Evolutionary conservation across 2,113 vertebrate genomes (phyloP).

Genomic region (Chitala chitala): DNA sequence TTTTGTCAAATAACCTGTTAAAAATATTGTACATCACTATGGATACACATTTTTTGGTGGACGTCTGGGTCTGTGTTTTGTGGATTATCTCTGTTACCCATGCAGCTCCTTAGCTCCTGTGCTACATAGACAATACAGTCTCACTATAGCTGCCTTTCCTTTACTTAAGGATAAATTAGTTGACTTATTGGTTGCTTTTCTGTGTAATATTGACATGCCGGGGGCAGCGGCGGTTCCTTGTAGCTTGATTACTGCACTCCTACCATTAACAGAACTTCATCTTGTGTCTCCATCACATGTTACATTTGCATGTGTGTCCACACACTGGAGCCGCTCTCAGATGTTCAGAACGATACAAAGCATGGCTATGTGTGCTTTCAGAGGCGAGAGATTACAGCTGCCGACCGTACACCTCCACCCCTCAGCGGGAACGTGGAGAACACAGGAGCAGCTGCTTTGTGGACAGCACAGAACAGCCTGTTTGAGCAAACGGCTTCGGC

Average conservation of each 20-base stretch:
- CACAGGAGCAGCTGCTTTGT: background rate
- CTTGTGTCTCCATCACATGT: background rate
- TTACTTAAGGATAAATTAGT: background rate
- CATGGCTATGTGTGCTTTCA: background rate
- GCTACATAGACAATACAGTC: background rate
- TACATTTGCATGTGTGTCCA: background rate
- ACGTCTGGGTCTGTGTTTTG: background rate
- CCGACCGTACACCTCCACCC: background rate
- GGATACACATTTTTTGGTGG: background rate
- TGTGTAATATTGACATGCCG: no score
- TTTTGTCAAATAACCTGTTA: background rate
- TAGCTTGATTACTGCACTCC: no score
- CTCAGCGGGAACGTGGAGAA: background rate
- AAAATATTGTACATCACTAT: background rate
- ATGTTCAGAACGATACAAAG: background rate
- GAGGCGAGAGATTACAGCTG: background rate
- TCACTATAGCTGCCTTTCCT: background rate
- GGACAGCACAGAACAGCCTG: background rate
- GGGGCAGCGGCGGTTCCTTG: no score
- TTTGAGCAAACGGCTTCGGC: background rate
- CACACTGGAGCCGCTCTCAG: background rate
- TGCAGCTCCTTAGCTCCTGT: conserved; percentile 2
- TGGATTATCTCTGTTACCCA: background rate
- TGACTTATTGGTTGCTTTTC: conserved; percentile 3
- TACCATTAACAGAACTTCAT: background rate